Base-by-base conservation (phyloP, 2,797 vertebrate species). In the Eupleurogrammus muticus region DNA sequence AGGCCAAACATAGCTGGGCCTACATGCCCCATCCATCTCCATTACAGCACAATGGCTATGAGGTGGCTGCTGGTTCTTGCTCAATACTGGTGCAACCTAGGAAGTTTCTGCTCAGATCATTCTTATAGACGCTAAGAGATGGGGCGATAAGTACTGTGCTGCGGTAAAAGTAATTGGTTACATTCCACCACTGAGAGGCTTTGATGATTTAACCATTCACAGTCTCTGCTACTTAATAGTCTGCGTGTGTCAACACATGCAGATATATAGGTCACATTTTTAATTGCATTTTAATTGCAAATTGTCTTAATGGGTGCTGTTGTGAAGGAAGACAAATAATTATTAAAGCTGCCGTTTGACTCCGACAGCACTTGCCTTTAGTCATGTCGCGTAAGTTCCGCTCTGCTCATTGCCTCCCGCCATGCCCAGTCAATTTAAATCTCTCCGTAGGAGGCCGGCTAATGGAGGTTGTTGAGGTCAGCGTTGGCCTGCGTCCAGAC, bases 391-490 rank as follows among this genome's bases (percentile, higher is more conserved):
- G 56, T 12, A 61, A 62, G 58, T 76, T 70, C 4, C 57, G 77
- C 75, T 56, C 48, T 38, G 67, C 73, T 82, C 44, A 5, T 40
- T 63, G 54, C 69, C 79, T 77, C 70, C 66, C 64, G 59, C 71
- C 71, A 42, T 69, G 75, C 73, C 55, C 49, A 64, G 70, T 85
- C 82, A 66, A 79, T 81, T 77, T 78, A 48, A 80, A 63, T 61
- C 12, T 48, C 82, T 80, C 82, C 64, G 76, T 72, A 16, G 62
- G 82, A 79, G 68, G 57, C 59, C 54, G 8, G 60, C 75, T 85
- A 76, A 85, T 75, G 63, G 70, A 82, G 67, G 64, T 67, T 59
- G 65, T 47, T 63, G 56, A 82, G 81, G 76, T 86, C 83, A 70
- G 42, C n/a, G 6, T 1, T 40, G 52, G 66, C 51, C 56, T 47